Percentiles rank a stretch among this genome's conserved stretches.
Evolutionary conservation across 1,140 invertebrate species (phyloP).

Genomic region (Leptestheria dahalacensis): DNA sequence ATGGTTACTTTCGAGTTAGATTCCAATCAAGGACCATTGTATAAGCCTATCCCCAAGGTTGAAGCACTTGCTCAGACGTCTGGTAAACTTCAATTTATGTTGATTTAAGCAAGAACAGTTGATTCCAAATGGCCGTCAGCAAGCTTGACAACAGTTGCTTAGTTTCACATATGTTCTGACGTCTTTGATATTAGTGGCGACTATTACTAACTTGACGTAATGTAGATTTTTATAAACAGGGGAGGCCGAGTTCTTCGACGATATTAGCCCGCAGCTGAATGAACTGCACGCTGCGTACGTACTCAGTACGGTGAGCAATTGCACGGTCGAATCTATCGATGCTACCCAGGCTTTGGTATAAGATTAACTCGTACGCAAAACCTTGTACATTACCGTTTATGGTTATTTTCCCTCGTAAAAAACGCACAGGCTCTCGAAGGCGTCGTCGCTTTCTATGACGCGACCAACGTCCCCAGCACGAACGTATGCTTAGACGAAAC

Average conservation of each 20-base stretch:
- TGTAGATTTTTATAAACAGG: no score
- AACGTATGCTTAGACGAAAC: constrained; percentile 31
- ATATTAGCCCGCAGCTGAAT: constrained; percentile 36
- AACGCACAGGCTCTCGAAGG: constrained; percentile 33
- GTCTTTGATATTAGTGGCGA: no score
- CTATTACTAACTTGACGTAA: no score
- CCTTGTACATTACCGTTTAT: no score
- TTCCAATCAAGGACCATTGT: constrained; percentile 30
- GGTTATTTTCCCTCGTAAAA: background rate
- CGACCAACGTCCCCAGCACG: constrained; percentile 56
- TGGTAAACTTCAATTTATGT: no score
- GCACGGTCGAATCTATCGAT: constrained; percentile 39
- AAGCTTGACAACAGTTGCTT: no score
- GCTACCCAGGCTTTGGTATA: constrained; percentile 41
- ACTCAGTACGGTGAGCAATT: constrained; percentile 34
- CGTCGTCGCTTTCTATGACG: constrained; percentile 49
- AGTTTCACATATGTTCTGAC: background rate
- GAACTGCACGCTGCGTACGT: constrained; percentile 52
- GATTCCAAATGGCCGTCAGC: no score
- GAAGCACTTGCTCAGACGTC: constrained; percentile 29
- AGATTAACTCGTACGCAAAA: no score
- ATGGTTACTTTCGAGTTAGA: constrained; percentile 30
- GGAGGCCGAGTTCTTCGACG: constrained; percentile 51
- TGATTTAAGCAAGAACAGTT: no score
- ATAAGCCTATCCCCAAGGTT: constrained; percentile 33